Evolutionary conservation across 2,888 invertebrate genomes (phyloP), one percentile per base, ranked within the genome.

Genomic region (Pandemis heparana): DNA sequence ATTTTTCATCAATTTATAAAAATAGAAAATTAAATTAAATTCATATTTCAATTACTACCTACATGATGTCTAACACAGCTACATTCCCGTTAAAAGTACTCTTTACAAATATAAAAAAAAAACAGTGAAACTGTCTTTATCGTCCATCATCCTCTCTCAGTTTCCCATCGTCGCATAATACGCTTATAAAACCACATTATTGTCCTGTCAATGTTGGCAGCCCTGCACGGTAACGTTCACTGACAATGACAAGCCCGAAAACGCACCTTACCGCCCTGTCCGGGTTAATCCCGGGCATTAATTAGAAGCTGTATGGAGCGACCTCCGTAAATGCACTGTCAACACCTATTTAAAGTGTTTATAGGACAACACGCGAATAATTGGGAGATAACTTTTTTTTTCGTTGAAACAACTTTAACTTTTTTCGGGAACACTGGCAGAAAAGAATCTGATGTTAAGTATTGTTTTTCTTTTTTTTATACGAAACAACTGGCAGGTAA

Each of bases 191-290:
- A 68, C 16, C 23, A 2, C 5, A 16, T 46, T 38, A 12, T 60
- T 67, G 59, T 61, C 77, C 79, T 79, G 84, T 82, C 80, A 83
- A 78, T 83, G 85, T 79, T 77, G 80, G 82, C 84, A 83, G 73
- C 82, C 79, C 80, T 81, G 84, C 10, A 41, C 80, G 81, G 79
- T 77, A 77, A 76, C 77, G 75, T 74, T 74, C 53, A 70, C 75
- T 74, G 75, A 43, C 76, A 66, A 75, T 76, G 76, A 77, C 77
- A 77, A 73, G 71, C 68, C 70, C 41, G 67, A 62, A 46, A 67
- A 60, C 74, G 62, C 71, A 77, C 77, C 72, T 70, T 73, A 59
- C 75, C 63, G 62, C 61, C n/a, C 60, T 61, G 46, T 59, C 69
- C 48, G 48, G 60, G 38, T 69, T 70, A 71, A 73, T 73, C 63